These are phyloP conservation scores for Archaeoteleia sp. DNA, from an alignment of 2,888 invertebrate genomes.

Conservation along the genomic window DNA sequence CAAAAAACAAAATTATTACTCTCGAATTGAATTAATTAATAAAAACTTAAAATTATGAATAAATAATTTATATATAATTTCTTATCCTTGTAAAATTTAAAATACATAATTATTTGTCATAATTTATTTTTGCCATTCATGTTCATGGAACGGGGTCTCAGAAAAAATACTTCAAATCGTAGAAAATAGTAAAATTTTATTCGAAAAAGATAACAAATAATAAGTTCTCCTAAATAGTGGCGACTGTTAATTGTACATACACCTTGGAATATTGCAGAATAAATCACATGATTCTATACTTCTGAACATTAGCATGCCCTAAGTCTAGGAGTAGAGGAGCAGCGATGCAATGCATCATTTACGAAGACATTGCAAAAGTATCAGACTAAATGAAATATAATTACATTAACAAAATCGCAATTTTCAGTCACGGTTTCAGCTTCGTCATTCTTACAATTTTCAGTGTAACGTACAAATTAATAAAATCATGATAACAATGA, in stretches of 20 bases:
- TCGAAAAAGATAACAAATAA: constrained; percentile 68
- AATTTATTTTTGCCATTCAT: too few species aligned
- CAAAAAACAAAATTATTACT: too few species aligned
- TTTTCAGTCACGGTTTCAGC: too few species aligned
- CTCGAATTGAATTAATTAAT: too few species aligned
- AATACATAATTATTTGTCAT: too few species aligned
- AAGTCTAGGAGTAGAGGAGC: constrained; percentile 13
- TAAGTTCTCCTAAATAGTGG: constrained; percentile 59
- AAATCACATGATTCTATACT: constrained; percentile 23
- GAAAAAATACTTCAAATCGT: constrained; percentile 22
- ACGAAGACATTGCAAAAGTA: constrained; percentile 20
- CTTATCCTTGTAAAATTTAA: too few species aligned
- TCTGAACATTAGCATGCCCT: constrained; percentile 6
- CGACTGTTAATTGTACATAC: constrained; percentile 51
- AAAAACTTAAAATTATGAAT: too few species aligned
- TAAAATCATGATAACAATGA: too few species aligned
- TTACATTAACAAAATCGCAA: not conserved
- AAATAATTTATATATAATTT: too few species aligned
- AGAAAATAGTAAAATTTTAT: constrained; percentile 68
- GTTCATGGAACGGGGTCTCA: not conserved
- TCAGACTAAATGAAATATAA: constrained; percentile 4
- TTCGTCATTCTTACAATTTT: too few species aligned
- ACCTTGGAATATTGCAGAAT: constrained; percentile 37
- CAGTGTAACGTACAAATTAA: too few species aligned
- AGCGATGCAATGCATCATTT: constrained; percentile 10